phyloP scores from a whole-genome alignment of 2,888 invertebrate genomes.

The Colostygia pectinataria region DNA sequence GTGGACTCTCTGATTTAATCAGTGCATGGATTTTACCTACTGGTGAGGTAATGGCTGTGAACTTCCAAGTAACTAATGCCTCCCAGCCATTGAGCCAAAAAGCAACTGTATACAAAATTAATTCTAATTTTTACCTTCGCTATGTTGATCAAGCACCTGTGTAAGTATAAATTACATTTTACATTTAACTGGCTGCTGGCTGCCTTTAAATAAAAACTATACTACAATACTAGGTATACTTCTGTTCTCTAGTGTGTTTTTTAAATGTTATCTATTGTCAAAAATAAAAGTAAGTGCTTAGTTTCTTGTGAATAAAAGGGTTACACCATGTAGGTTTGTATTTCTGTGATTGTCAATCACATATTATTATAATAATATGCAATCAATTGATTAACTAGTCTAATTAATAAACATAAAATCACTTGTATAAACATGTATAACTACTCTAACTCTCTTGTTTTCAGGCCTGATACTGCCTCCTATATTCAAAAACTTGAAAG shows the following conservation, averaged over 20 bases:
- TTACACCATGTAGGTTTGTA: too few relatives aligned
- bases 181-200: neutral
- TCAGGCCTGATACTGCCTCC: constrained; percentile 95
- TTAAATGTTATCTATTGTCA: too few relatives aligned
- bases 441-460: constrained; percentile 29
- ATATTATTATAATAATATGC: too few relatives aligned
- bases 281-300: too few relatives aligned
- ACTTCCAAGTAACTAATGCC: constrained; percentile 74
- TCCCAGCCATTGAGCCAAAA: constrained; percentile 41
- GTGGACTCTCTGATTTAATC: constrained; percentile 89
- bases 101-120: constrained; percentile 74
- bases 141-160: constrained; percentile 92
- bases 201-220: too few relatives aligned
- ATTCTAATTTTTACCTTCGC: constrained; percentile 90
- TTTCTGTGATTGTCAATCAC: too few relatives aligned
- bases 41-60: constrained; percentile 90
- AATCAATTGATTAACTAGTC: too few relatives aligned
- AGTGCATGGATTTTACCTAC: constrained; percentile 91
- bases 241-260: too few relatives aligned
- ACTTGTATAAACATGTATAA: too few relatives aligned
- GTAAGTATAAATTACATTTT: constrained; percentile 54
- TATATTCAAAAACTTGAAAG: constrained; percentile 97
- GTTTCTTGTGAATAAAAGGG: too few relatives aligned
- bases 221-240: too few relatives aligned
- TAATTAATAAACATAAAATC: too few relatives aligned